Conservation (phyloP, 2,113 vertebrate genomes). For the Laterallus jamaicensis region DNA sequence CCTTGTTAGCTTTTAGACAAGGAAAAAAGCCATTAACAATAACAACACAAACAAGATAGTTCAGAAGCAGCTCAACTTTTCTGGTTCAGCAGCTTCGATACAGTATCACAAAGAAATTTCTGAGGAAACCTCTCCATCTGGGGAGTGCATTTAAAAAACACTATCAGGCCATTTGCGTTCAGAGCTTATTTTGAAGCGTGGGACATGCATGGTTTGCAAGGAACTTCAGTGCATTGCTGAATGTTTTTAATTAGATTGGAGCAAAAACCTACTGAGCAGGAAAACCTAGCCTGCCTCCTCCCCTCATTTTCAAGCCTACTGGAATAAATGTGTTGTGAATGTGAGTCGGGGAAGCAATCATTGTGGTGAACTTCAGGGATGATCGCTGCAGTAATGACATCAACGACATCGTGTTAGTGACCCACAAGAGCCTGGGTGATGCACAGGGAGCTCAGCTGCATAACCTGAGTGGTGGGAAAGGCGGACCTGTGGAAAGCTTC, state of each 20-base stretch:
- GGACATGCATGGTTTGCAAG: background rate
- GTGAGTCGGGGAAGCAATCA: background rate
- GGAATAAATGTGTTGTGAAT: background rate
- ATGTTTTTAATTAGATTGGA: conserved; percentile 26
- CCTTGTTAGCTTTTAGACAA: conserved; percentile 7
- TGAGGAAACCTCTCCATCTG: background rate
- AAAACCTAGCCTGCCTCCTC: background rate
- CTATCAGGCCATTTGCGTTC: background rate
- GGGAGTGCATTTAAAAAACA: background rate
- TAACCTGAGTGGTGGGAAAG: background rate
- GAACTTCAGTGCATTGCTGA: background rate
- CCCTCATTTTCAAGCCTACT: conserved; percentile 6
- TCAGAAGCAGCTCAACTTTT: background rate
- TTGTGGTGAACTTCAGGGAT: background rate
- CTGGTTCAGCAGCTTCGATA: background rate
- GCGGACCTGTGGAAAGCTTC: fast-evolving
- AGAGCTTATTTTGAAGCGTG: background rate
- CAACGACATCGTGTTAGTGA: background rate
- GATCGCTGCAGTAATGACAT: background rate
- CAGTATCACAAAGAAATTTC: background rate
- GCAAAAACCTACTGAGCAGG: background rate
- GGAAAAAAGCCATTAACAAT: background rate
- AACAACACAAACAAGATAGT: background rate
- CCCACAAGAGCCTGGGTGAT: background rate
- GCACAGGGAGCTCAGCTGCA: background rate